These are phyloP conservation scores for Mesocentrotus franciscanus DNA, from an alignment of 53 echinoderm and acorn worm genomes.

Conservation along the genomic window DNA sequence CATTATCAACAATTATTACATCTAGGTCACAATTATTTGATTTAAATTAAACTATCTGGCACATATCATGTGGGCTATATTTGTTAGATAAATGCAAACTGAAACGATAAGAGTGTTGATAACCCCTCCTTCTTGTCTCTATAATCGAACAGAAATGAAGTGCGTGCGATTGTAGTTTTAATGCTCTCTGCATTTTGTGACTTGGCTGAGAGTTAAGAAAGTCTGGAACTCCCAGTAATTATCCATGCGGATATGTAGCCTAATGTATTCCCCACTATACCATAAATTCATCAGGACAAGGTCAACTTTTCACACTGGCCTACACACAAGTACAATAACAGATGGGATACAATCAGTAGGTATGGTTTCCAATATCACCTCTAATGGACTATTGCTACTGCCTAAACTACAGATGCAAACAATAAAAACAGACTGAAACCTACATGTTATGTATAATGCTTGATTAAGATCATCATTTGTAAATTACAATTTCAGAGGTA, in stretches of 20 bases:
- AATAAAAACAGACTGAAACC: not conserved
- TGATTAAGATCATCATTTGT: too few relatives aligned
- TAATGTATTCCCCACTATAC: not conserved
- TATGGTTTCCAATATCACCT: not conserved
- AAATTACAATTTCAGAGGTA: too few relatives aligned
- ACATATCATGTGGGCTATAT: not conserved
- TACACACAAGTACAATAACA: not conserved
- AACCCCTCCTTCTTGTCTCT: not conserved
- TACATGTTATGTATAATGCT: too few relatives aligned
- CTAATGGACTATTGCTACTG: not conserved
- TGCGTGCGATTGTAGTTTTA: not conserved
- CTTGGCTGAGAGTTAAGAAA: too few relatives aligned
- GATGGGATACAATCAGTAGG: not conserved
- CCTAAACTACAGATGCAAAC: too few relatives aligned
- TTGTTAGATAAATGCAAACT: not conserved
- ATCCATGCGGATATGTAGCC: too few relatives aligned
- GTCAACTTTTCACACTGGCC: not conserved
- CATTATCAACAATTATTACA: not conserved
- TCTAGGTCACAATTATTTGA: slow-evolving; percentile 22
- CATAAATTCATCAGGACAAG: not conserved
- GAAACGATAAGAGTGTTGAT: not conserved
- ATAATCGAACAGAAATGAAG: not conserved
- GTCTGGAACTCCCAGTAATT: too few relatives aligned
- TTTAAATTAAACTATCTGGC: slow-evolving; percentile 21
- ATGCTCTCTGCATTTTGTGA: not conserved